phyloP scores from a whole-genome alignment of 2,797 vertebrate species.

The Pitangus sulphuratus region DNA sequence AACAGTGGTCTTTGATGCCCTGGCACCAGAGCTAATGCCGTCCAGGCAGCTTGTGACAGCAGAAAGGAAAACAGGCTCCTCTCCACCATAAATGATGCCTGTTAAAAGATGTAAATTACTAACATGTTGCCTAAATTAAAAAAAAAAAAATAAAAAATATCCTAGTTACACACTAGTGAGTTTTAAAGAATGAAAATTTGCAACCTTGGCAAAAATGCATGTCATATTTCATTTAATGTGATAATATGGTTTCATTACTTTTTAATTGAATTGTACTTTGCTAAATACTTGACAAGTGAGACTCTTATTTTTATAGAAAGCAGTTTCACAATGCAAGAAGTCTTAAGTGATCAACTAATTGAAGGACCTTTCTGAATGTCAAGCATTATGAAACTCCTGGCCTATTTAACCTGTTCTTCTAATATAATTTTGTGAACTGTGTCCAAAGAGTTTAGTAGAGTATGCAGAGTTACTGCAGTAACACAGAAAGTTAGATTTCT shows the following conservation, averaged over 20 bases:
- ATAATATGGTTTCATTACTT: conserved; percentile 59
- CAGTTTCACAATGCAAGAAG: conserved; percentile 7
- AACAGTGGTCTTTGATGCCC: not conserved
- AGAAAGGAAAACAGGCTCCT: not conserved
- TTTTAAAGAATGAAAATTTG: not conserved
- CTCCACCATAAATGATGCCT: not conserved
- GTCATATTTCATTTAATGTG: conserved; percentile 46
- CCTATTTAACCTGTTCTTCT: conserved; percentile 16
- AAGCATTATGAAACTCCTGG: conserved; percentile 17
- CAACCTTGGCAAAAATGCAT: conserved; percentile 11
- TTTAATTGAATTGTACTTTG: conserved; percentile 63
- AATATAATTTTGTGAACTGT: not conserved
- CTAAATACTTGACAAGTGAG: conserved; percentile 23
- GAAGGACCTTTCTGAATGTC: conserved; percentile 9
- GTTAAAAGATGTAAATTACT: not conserved
- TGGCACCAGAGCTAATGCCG: not conserved
- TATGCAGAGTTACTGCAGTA: not conserved
- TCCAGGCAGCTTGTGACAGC: not conserved
- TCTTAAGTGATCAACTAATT: conserved; percentile 11
- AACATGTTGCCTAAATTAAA: not conserved
- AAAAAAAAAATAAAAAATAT: not conserved
- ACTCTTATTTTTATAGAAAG: conserved; percentile 9
- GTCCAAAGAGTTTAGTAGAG: not conserved
- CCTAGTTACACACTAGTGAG: not conserved
- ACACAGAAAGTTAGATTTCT: not conserved